Conservation (phyloP, 2,888 invertebrate species). For the Rhagonycha fulva region DNA sequence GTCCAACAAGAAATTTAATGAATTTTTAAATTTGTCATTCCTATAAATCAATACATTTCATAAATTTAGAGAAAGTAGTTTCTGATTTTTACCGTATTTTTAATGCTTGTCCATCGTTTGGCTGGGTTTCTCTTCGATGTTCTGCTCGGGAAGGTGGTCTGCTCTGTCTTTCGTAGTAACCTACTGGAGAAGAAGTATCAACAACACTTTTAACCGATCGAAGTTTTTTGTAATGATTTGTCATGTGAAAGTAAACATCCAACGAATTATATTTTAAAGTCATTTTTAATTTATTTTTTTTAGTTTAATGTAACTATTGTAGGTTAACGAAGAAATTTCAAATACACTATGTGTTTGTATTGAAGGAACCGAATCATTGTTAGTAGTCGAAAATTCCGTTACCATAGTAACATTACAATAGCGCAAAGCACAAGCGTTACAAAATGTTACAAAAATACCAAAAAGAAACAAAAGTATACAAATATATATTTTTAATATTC, state of each 20-base stretch:
- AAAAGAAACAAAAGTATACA: too few species aligned
- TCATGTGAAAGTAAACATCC: constrained; percentile 54
- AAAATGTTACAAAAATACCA: neutral
- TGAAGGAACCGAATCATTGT: neutral
- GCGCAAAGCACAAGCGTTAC: neutral
- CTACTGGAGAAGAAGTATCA: constrained; percentile 49
- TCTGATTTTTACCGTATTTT: neutral
- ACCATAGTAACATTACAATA: neutral
- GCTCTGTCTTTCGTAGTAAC: constrained; percentile 31
- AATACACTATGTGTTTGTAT: neutral
- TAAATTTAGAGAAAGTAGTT: neutral
- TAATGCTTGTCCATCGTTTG: neutral
- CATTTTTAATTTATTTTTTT: constrained; percentile 4
- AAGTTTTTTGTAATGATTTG: constrained; percentile 54
- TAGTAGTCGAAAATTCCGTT: neutral
- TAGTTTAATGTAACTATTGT: neutral
- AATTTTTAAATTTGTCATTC: neutral
- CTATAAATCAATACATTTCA: neutral
- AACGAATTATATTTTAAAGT: constrained; percentile 17
- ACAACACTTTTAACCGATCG: constrained; percentile 50
- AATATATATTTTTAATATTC: too few species aligned
- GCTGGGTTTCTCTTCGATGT: neutral
- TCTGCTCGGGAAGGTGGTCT: constrained; percentile 13
- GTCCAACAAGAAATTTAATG: neutral
- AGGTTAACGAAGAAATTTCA: neutral